Base-by-base conservation (phyloP, 2,113 vertebrate species). In the Halcyon senegalensis region DNA sequence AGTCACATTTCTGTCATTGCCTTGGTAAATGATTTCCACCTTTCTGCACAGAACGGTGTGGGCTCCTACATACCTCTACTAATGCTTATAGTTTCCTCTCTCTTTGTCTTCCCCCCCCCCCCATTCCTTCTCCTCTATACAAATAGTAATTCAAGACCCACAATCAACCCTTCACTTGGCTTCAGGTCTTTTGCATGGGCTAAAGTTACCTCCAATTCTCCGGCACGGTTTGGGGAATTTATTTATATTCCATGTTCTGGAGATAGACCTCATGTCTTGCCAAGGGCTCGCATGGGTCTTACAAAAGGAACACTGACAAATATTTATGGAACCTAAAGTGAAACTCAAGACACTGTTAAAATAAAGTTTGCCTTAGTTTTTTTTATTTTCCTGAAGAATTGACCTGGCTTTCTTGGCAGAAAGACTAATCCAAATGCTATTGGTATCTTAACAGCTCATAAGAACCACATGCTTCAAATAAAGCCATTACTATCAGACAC, bases 271-370 rank as follows among this genome's bases (percentile, higher is more conserved):
- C 56, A 23, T 58, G 89, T 84, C 94, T 95, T 97, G 96, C 96
- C 97, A 98, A 96, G 85, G 95, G 89, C 81, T 96, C 35, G 73
- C 90, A 70, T 81, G 93, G 80, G 95, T 92, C 93, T 97, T 95
- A 96, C 86, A 95, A 95, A 96, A 96, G 85, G 92, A 96, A 96
- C 94, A 97, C 94, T 94, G 97, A 97, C 94, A 97, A 98, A 97
- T 97, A 97, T 98, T 97, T 98, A 97, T 97, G 96, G 97, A 98
- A 97, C 97, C 97, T 96, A 91, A 95, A 97, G 72, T 96, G 97
- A 97, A 98, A 98, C 84, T 93, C 92, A 96, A 97, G 97, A 97
- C 93, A 91, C 95, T 96, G 97, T 96, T 97, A 98, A 97, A 97
- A 97, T 95, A 98, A 98, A 98, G 97, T 97, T 97, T 97, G 91